These are phyloP conservation scores for Elmis aenea DNA, from an alignment of 2,888 invertebrate genomes.

Conservation along the genomic window DNA sequence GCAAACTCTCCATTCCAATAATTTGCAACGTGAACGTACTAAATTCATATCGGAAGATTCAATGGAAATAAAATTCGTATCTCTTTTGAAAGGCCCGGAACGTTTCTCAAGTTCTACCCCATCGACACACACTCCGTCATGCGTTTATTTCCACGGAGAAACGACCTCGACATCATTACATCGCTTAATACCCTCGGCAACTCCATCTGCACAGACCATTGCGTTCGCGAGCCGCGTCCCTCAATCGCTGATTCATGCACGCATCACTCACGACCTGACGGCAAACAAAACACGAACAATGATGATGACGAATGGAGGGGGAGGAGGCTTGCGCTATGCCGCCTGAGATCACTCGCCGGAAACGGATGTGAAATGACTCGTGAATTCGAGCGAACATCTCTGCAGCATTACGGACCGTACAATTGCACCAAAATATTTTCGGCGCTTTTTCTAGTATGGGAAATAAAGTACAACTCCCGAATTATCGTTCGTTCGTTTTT, in stretches of 20 bases:
- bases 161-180: slow-evolving; percentile 20
- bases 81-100: no score
- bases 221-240: slow-evolving; percentile 19
- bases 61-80: no score
- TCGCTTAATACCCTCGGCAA: slow-evolving; percentile 19
- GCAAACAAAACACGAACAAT: slow-evolving; percentile 26
- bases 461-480: no score
- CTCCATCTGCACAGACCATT: slow-evolving; percentile 24
- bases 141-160: slow-evolving; percentile 7
- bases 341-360: slow-evolving; percentile 31
- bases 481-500: no score
- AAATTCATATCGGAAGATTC: no score
- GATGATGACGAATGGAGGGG: slow-evolving; percentile 27
- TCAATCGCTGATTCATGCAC: slow-evolving; percentile 25
- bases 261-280: slow-evolving; percentile 21
- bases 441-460: no score
- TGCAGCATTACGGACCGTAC: slow-evolving; percentile 18
- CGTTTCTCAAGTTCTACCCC: no score
- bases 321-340: slow-evolving; percentile 21
- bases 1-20: no score
- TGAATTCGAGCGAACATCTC: slow-evolving; percentile 26
- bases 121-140: slow-evolving; percentile 1
- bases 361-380: slow-evolving; percentile 35
- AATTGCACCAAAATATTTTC: no score
- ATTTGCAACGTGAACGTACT: no score